Conservation (phyloP, 2,888 invertebrate species). For the Apoda limacodes region DNA sequence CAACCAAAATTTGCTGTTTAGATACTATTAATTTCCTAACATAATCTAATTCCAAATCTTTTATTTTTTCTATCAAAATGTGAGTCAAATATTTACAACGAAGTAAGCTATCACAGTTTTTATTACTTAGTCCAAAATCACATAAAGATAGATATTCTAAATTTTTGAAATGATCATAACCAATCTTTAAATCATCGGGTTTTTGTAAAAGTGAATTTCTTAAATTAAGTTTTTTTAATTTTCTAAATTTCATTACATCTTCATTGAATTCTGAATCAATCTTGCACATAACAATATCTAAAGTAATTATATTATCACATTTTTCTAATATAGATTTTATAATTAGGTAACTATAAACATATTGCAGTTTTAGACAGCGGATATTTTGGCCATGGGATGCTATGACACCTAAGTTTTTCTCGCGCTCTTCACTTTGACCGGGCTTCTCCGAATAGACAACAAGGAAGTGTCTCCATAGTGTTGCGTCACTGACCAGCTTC, state of each 20-base stretch:
- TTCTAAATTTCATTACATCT: conserved; percentile 39
- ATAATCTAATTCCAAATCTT: conserved; percentile 36
- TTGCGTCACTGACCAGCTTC: not conserved
- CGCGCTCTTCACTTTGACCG: not conserved
- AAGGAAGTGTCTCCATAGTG: not conserved
- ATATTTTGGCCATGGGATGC: conserved; percentile 38
- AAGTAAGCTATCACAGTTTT: conserved; percentile 43
- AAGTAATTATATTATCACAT: conserved; percentile 40
- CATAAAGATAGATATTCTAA: conserved; percentile 43
- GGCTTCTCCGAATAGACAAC: not conserved
- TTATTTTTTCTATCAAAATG: conserved; percentile 55
- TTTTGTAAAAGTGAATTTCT: conserved; percentile 45
- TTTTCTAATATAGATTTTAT: conserved; percentile 38
- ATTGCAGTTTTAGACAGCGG: conserved; percentile 43
- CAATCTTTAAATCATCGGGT: conserved; percentile 32
- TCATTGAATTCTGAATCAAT: conserved; percentile 42
- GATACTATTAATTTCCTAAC: conserved; percentile 38
- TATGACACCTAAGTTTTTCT: conserved; percentile 19
- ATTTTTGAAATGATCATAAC: conserved; percentile 41
- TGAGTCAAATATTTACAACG: conserved; percentile 41
- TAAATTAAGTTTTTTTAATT: conserved; percentile 44
- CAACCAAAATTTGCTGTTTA: conserved; percentile 35
- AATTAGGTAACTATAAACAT: conserved; percentile 41
- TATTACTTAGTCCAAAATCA: conserved; percentile 47
- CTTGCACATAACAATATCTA: conserved; percentile 57